Evolutionary conservation across 2,888 invertebrate species (phyloP).

Genomic region (Pollenia labialis): DNA sequence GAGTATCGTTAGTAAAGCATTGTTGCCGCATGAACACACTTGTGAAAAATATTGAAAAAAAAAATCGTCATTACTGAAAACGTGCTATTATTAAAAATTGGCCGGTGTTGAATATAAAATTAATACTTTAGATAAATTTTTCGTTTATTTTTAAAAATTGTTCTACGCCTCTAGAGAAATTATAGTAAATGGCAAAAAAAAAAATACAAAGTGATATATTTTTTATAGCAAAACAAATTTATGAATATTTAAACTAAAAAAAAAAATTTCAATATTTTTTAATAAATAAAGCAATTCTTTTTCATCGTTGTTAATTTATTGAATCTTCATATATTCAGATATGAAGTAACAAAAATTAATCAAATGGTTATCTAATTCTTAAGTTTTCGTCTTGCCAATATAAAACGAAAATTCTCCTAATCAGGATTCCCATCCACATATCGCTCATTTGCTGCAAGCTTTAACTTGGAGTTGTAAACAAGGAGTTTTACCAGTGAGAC

Average conservation of each 20-base stretch:
- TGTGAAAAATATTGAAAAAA: slow-evolving; percentile 33
- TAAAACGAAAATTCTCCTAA: too few species aligned
- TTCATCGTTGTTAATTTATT: too few species aligned
- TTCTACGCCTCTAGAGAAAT: slow-evolving; percentile 48
- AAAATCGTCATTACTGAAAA: slow-evolving; percentile 24
- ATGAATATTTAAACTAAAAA: background rate
- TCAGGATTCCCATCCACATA: too few species aligned
- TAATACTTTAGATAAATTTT: background rate
- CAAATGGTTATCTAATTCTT: too few species aligned
- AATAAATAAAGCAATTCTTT: too few species aligned
- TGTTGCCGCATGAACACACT: slow-evolving; percentile 41
- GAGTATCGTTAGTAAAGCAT: slow-evolving; percentile 16
- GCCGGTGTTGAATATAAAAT: slow-evolving; percentile 37
- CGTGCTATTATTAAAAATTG: slow-evolving; percentile 22
- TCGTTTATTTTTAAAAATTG: background rate
- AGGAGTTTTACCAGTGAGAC: too few species aligned
- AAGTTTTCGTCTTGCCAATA: too few species aligned
- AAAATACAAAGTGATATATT: background rate
- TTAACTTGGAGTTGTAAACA: too few species aligned
- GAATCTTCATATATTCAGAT: too few species aligned
- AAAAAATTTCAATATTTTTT: too few species aligned
- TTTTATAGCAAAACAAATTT: background rate
- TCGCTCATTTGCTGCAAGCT: too few species aligned
- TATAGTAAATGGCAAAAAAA: background rate
- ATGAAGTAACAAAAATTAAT: too few species aligned